These are phyloP conservation scores for Agrilus planipennis DNA, from an alignment of 1,140 invertebrate species.

Conservation along the genomic window DNA sequence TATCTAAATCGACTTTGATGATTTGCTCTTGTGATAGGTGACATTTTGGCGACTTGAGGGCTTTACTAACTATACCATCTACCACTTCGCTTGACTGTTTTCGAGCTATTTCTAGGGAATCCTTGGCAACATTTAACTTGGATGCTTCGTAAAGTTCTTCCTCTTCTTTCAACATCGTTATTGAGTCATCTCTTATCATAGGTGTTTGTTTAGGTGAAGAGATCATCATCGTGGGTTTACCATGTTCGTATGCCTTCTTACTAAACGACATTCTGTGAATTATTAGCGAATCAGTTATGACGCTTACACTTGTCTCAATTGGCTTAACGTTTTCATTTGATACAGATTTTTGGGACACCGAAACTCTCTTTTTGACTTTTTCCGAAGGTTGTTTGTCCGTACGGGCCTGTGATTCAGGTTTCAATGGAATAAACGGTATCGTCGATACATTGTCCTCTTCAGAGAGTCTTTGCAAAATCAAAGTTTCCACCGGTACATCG, in stretches of 20 bases:
- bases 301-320: not conserved
- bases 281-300: conserved; percentile 4
- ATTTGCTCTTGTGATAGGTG: not conserved
- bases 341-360: not conserved
- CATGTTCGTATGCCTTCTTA: conserved; percentile 5
- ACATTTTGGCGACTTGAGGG: conserved; percentile 5
- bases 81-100: conserved; percentile 6
- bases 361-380: not conserved
- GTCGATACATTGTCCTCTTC: not conserved
- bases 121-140: conserved; percentile 9
- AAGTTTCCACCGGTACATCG: not conserved
- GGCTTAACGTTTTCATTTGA: not conserved
- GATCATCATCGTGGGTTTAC: conserved; percentile 3
- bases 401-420: not conserved
- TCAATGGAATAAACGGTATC: not conserved
- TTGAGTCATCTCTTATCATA: too few relatives aligned
- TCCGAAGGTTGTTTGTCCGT: not conserved
- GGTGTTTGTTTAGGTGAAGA: conserved; percentile 7
- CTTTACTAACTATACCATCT: too few relatives aligned
- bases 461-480: not conserved
- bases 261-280: conserved; percentile 4
- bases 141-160: too few relatives aligned
- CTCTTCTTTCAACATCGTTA: too few relatives aligned
- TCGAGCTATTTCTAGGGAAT: conserved; percentile 15
- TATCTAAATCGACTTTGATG: not conserved